Percentiles rank a stretch among this genome's conserved stretches.
phyloP scores from a whole-genome alignment of 2,888 invertebrate genomes.

The Fragum whitleyi region DNA sequence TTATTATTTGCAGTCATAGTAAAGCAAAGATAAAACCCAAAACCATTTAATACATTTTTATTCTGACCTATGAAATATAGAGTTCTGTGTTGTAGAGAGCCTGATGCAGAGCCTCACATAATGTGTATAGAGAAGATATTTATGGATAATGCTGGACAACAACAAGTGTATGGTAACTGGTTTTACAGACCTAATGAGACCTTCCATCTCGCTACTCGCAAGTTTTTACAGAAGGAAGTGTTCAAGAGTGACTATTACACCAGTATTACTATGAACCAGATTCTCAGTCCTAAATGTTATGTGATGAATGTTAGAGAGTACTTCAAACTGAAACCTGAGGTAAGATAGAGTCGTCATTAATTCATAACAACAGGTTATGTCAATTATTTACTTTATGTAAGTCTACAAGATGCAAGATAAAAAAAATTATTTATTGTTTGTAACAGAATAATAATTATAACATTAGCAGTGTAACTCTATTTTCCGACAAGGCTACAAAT shows the following conservation, averaged over 20 bases:
- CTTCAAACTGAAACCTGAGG: conserved; percentile 93
- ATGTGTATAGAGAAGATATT: conserved; percentile 95
- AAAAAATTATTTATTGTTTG: too few relatives aligned
- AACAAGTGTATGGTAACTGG: conserved; percentile 94
- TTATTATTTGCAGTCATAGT: too few relatives aligned
- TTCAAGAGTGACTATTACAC: conserved; percentile 97
- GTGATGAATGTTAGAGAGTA: conserved; percentile 98
- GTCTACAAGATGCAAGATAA: too few relatives aligned
- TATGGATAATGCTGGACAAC: conserved; percentile 92
- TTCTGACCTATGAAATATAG: too few relatives aligned
- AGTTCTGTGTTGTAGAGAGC: conserved; percentile 81
- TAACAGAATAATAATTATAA: too few relatives aligned
- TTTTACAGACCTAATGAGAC: conserved; percentile 97
- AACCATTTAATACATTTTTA: too few relatives aligned
- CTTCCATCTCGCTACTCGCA: conserved; percentile 96
- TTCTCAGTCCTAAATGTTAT: conserved; percentile 93
- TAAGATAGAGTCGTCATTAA: conserved; percentile 62
- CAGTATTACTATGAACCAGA: conserved; percentile 93
- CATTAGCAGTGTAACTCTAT: too few relatives aligned
- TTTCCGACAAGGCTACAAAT: too few relatives aligned
- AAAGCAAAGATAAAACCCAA: too few relatives aligned
- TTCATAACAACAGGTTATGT: too few relatives aligned
- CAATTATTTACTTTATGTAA: too few relatives aligned
- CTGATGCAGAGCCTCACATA: conserved; percentile 87
- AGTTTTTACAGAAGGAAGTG: conserved; percentile 98